Evolutionary conservation across 2,797 vertebrate species (phyloP), one percentile per base, ranked within the genome.

Genomic region (Sebastes minor): DNA sequence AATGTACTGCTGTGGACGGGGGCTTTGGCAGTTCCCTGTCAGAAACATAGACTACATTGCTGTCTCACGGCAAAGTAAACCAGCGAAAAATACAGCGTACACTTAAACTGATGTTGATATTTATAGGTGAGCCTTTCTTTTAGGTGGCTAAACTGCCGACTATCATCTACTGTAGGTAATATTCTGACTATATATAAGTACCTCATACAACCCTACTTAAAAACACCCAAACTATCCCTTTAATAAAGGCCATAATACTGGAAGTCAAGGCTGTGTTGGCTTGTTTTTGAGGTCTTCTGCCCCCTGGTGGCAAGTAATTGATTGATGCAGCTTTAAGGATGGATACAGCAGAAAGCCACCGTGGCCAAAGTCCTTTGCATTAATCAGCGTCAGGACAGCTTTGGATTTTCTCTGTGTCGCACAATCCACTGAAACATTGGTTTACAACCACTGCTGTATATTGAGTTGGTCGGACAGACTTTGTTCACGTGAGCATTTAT

Each of bases 321-420:
- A 74, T 56, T 65, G 2, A 32, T 38, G 46, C 38, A 76, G 71
- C 76, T 83, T 85, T 77, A 80, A 64, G 10, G 28, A 35, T 18
- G 2, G 6, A 27, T 23, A 8, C 27, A 28, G 8, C 28, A 35
- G 13, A 63, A 60, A 74, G 68, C 20, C 28, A 61, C 71, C 52
- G 4, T 28, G 12, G 16, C 33, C 30, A 32, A 67, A 59, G 13
- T 62, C 30, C 1, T 61, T 53, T 53, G 28, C 10, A 25, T 67
- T 56, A 23, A 68, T 70, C 8, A 63, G 69, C 18, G 20, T 30
- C 18, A 32, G 22, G 9, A 74, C 27, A 13, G 5, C 28, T 74
- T 33, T 55, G 8, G 59, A 13, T 67, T 77, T 63, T 63, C 11
- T 30, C 25, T 70, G 27, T 28, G 35, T 57, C 20, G 4, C 8